Conservation (phyloP, 2,797 vertebrate species). For the Selene dorsalis region DNA sequence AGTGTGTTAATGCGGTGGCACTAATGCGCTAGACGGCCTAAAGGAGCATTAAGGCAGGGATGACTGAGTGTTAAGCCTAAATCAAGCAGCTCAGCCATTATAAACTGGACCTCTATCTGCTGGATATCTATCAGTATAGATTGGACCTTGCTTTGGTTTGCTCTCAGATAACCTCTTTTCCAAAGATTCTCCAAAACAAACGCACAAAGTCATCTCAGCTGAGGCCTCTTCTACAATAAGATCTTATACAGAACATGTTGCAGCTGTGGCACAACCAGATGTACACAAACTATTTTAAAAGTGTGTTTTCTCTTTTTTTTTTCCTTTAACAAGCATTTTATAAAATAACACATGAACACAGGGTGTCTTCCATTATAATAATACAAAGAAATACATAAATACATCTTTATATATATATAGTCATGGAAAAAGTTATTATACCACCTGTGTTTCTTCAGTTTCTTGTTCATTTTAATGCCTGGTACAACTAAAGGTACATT, state of each 20-base stretch:
- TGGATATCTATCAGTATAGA: constrained; percentile 56
- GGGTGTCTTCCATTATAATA: too few relatives aligned
- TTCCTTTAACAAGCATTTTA: too few relatives aligned
- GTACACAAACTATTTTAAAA: background rate
- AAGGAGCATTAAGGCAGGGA: constrained; percentile 75
- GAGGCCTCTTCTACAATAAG: background rate
- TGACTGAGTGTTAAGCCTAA: constrained; percentile 72
- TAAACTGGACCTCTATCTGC: constrained; percentile 72
- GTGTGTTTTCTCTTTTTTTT: too few relatives aligned
- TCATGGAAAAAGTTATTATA: too few relatives aligned
- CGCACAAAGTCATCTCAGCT: background rate
- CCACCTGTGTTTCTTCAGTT: too few relatives aligned
- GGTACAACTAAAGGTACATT: too few relatives aligned
- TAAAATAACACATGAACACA: too few relatives aligned
- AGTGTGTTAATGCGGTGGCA: constrained; percentile 74
- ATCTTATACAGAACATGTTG: too few relatives aligned
- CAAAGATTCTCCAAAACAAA: constrained; percentile 19
- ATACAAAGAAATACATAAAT: too few relatives aligned
- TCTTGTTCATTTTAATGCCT: too few relatives aligned
- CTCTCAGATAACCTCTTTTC: constrained; percentile 41
- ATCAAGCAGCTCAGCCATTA: constrained; percentile 73
- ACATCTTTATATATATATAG: too few relatives aligned
- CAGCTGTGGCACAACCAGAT: background rate
- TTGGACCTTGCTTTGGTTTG: constrained; percentile 30
- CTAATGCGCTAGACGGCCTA: constrained; percentile 73